Evolutionary conservation across 2,888 invertebrate species (phyloP).

Genomic region (Acanthosoma haemorrhoidale): DNA sequence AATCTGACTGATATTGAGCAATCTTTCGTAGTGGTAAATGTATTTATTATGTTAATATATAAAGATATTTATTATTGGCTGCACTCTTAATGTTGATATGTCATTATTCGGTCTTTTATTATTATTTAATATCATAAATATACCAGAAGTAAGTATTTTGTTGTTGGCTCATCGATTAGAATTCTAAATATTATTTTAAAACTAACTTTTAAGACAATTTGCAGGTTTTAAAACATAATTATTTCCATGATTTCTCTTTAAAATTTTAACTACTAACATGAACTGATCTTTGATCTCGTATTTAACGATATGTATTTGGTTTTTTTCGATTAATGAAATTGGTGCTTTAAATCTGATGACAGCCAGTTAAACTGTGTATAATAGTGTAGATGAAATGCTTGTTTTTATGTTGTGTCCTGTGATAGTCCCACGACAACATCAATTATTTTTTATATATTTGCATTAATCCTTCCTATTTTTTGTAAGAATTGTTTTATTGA

Average conservation of each 20-base stretch:
- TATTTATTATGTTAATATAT: conserved; percentile 22
- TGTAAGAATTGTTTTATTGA: conserved; percentile 21
- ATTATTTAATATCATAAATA: background rate
- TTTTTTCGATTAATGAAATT: conserved; percentile 12
- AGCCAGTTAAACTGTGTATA: conserved; percentile 13
- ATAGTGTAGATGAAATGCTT: conserved; percentile 13
- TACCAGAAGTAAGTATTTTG: background rate
- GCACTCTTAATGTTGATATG: conserved; percentile 9
- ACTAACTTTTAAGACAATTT: background rate
- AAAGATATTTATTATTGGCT: conserved; percentile 3
- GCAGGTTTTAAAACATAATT: conserved; percentile 15
- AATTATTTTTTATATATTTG: conserved; percentile 27
- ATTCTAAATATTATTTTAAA: background rate
- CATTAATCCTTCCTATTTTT: conserved; percentile 27
- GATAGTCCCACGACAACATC: conserved; percentile 29
- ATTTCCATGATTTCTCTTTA: background rate
- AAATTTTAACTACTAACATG: conserved; percentile 16
- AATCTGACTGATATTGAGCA: conserved; percentile 26
- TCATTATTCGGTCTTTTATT: background rate
- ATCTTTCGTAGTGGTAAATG: conserved; percentile 7
- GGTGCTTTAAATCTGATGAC: conserved; percentile 20
- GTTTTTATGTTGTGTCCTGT: conserved; percentile 27
- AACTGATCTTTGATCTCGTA: conserved; percentile 26
- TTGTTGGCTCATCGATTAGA: conserved; percentile 17
- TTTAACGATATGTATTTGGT: conserved; percentile 15